Conservation (phyloP, 1,140 invertebrate species). For the Acromyrmex charruanus region DNA sequence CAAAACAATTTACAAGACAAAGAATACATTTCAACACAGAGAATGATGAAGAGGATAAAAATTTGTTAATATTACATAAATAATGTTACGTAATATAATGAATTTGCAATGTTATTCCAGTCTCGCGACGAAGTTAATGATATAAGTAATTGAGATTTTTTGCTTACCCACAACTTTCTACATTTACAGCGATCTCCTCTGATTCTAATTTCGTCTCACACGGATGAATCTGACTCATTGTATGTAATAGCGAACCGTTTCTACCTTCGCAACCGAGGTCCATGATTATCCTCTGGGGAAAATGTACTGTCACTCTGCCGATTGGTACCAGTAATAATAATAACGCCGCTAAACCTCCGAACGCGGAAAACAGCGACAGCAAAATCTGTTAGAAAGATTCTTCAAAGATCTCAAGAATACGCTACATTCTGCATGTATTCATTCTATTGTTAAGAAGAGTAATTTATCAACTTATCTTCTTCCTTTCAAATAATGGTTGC, state of each 20-base stretch:
- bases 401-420: not conserved
- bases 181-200: slow-evolving; percentile 74
- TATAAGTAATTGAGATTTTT: slow-evolving; percentile 11
- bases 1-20: not conserved
- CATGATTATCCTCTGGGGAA: slow-evolving; percentile 88
- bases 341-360: slow-evolving; percentile 90
- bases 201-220: slow-evolving; percentile 83
- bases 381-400: slow-evolving; percentile 87
- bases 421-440: not conserved
- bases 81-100: not conserved
- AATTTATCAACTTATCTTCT: too few species aligned
- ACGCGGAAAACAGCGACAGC: slow-evolving; percentile 89
- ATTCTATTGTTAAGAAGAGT: too few species aligned
- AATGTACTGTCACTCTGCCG: slow-evolving; percentile 89
- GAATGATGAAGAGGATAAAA: not conserved
- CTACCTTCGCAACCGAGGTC: slow-evolving; percentile 86
- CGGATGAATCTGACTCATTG: slow-evolving; percentile 86
- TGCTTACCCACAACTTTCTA: slow-evolving; percentile 84
- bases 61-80: not conserved
- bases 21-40: not conserved
- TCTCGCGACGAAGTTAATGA: not conserved
- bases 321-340: slow-evolving; percentile 90
- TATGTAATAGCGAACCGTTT: slow-evolving; percentile 83
- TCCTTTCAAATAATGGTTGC: too few species aligned
- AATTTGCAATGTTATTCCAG: not conserved